Percentiles rank a stretch among this genome's conserved stretches.
phyloP scores from a whole-genome alignment of 2,113 vertebrate species.

The Cyanoderma ruficeps region DNA sequence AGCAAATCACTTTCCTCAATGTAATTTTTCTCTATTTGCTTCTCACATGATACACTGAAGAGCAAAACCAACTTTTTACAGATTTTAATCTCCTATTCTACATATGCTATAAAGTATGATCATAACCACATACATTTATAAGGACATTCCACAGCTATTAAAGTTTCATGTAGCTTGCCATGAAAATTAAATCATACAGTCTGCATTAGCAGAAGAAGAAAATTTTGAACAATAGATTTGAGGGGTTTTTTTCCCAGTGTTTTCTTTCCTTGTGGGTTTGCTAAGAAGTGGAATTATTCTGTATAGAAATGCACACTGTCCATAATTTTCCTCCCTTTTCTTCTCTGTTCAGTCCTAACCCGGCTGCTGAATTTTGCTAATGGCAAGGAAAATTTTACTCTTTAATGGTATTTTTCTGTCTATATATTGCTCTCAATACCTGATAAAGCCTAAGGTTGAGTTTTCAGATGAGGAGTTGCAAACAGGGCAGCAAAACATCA shows the following conservation, averaged over 20 bases:
- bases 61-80: background rate
- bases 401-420: background rate
- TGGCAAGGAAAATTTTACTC: background rate
- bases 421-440: background rate
- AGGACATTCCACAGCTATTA: background rate
- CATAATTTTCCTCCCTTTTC: background rate
- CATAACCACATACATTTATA: background rate
- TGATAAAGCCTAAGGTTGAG: background rate
- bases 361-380: background rate
- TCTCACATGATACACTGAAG: background rate
- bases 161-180: background rate
- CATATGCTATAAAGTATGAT: background rate
- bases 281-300: background rate
- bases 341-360: background rate
- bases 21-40: background rate
- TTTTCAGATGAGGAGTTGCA: background rate
- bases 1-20: background rate
- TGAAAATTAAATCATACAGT: background rate
- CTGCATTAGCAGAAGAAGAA: background rate
- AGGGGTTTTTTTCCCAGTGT: accelerated
- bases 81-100: background rate
- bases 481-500: background rate
- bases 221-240: background rate
- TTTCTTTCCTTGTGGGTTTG: background rate
- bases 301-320: accelerated